A percentile compares a stretch with the other conserved stretches of the same genome.
Evolutionary conservation across 2,113 vertebrate species (phyloP).

Genomic region (Sula dactylatra): DNA sequence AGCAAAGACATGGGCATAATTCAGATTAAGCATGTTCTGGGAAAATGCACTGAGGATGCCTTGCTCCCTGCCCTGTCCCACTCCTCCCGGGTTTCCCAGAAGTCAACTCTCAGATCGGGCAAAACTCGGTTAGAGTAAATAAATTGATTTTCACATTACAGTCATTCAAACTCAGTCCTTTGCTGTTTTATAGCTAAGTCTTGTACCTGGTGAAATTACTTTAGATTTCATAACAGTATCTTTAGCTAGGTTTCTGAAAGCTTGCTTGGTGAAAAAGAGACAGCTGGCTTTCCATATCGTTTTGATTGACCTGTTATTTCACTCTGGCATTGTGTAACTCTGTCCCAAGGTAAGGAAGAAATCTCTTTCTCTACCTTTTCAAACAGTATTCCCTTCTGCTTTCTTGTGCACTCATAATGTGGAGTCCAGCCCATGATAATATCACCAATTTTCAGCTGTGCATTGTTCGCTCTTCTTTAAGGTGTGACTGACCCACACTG

Average conservation of each 20-base stretch:
- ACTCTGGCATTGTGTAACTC: neutral
- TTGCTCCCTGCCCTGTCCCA: accelerated
- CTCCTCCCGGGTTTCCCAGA: neutral
- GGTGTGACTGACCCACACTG: neutral
- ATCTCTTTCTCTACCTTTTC: neutral
- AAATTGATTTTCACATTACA: neutral
- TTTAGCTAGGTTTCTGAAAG: neutral
- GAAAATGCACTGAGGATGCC: neutral
- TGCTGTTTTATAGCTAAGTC: neutral
- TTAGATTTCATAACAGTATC: neutral
- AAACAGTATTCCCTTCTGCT: neutral
- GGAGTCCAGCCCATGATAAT: neutral
- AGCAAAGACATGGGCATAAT: neutral
- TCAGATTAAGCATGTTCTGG: neutral
- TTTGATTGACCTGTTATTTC: neutral
- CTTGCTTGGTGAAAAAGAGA: neutral
- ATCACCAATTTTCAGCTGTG: neutral
- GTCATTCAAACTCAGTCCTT: neutral
- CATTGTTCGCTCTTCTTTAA: neutral
- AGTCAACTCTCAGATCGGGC: neutral
- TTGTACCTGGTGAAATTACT: neutral
- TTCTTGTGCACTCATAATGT: neutral
- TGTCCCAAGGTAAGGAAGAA: neutral
- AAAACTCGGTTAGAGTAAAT: neutral
- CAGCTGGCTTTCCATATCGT: neutral